phyloP scores from a whole-genome alignment of 2,113 vertebrate species.

The Montifringilla adamsi region DNA sequence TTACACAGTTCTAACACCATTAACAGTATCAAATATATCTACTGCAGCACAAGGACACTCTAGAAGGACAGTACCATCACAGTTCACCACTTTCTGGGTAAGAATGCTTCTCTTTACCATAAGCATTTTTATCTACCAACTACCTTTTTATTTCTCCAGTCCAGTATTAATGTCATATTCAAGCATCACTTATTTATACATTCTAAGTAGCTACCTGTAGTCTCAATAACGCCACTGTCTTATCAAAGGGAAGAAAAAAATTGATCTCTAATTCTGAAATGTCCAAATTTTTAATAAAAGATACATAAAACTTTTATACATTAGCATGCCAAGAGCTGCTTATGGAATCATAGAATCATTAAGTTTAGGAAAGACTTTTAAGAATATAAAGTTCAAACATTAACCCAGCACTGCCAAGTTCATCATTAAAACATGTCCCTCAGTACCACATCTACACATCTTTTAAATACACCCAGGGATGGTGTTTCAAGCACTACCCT shows the following conservation, averaged over 20 bases:
- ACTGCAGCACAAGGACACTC: background rate
- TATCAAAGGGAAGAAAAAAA: background rate
- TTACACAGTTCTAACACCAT: background rate
- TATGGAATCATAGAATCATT: background rate
- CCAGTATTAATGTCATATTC: background rate
- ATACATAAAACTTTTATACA: background rate
- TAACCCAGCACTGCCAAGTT: background rate
- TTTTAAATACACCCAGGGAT: background rate
- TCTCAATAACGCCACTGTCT: background rate
- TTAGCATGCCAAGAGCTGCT: background rate
- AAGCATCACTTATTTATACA: background rate
- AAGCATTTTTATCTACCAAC: background rate
- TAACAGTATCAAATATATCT: background rate
- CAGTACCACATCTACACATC: too few species aligned
- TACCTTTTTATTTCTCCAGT: background rate
- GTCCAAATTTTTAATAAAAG: background rate
- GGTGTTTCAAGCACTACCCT: too few species aligned
- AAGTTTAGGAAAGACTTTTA: background rate
- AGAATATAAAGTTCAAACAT: fast-evolving
- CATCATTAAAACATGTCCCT: background rate
- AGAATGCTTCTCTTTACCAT: background rate
- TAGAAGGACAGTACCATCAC: background rate
- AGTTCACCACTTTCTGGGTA: background rate
- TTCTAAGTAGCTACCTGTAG: background rate
- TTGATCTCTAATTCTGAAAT: background rate